Evolutionary conservation across 2,888 invertebrate species (phyloP).

Genomic region (Cotesia congregata): DNA sequence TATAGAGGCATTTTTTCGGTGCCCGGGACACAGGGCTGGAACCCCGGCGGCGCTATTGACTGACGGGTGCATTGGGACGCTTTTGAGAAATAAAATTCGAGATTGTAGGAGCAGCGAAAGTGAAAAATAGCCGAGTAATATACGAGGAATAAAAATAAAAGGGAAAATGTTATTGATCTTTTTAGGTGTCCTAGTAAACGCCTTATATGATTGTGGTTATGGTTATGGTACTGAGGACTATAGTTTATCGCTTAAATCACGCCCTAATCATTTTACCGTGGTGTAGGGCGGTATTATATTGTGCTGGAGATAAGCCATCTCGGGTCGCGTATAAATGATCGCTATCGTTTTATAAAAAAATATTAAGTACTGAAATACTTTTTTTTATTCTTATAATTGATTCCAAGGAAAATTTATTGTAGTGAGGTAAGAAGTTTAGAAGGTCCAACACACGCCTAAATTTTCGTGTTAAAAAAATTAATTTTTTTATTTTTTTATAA

Average conservation of each 20-base stretch:
- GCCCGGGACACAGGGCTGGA: background rate
- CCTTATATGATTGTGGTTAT: conserved; percentile 27
- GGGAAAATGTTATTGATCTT: conserved; percentile 34
- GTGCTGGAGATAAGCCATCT: conserved; percentile 14
- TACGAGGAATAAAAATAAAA: conserved; percentile 24
- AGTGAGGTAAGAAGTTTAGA: too few species aligned
- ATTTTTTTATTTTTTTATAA: too few species aligned
- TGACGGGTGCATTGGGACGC: conserved; percentile 58
- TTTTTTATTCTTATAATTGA: background rate
- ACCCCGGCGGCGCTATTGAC: conserved; percentile 53
- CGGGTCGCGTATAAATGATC: conserved; percentile 28
- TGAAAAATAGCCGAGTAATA: conserved; percentile 15
- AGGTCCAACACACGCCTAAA: too few species aligned
- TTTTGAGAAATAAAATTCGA: background rate
- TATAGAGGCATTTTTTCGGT: conserved; percentile 59
- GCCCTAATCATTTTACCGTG: conserved; percentile 30
- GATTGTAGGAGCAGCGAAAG: background rate
- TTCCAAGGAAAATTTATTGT: background rate
- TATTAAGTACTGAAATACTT: background rate
- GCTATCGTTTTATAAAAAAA: background rate
- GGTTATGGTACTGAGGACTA: conserved; percentile 14
- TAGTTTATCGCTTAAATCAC: conserved; percentile 36
- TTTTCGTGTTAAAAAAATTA: too few species aligned
- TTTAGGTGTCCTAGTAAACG: conserved; percentile 48
- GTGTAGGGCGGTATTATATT: conserved; percentile 1